Evolutionary conservation across 2,797 vertebrate genomes (phyloP).

Genomic region (Rhinoraja longicauda): DNA sequence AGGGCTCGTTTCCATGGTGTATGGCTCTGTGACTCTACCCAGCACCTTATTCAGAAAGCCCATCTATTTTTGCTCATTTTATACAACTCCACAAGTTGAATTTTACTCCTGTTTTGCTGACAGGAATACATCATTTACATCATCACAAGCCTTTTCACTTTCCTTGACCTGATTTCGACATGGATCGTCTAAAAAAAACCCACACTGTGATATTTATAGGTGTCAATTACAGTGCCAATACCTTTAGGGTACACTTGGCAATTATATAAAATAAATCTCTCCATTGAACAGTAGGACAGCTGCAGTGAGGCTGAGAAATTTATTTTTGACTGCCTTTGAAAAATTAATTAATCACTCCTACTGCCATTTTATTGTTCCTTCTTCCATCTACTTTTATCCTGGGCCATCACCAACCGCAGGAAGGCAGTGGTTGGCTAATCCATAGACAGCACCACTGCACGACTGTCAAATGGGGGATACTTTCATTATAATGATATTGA

Average conservation of each 20-base stretch:
- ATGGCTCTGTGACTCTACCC: too few species aligned
- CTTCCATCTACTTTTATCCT: neutral
- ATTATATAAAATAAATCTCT: neutral
- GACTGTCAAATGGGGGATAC: neutral
- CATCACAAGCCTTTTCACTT: neutral
- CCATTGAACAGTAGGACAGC: neutral
- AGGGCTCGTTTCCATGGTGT: too few species aligned
- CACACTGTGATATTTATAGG: neutral
- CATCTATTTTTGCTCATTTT: neutral
- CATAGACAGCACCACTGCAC: neutral
- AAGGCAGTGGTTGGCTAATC: neutral
- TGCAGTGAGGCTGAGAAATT: neutral
- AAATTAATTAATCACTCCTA: neutral
- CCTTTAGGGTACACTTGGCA: slow-evolving; percentile 19
- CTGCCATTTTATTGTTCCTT: neutral
- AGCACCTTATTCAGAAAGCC: neutral
- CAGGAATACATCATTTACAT: neutral
- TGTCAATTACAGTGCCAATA: slow-evolving; percentile 17
- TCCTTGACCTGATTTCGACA: slow-evolving; percentile 31
- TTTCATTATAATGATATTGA: neutral
- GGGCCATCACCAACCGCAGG: neutral
- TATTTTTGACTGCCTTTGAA: neutral
- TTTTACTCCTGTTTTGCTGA: neutral
- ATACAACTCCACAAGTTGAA: neutral
- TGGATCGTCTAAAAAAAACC: slow-evolving; percentile 15